These are phyloP conservation scores for Campopleginae sp. DNA, from an alignment of 2,888 invertebrate genomes.

Conservation along the genomic window DNA sequence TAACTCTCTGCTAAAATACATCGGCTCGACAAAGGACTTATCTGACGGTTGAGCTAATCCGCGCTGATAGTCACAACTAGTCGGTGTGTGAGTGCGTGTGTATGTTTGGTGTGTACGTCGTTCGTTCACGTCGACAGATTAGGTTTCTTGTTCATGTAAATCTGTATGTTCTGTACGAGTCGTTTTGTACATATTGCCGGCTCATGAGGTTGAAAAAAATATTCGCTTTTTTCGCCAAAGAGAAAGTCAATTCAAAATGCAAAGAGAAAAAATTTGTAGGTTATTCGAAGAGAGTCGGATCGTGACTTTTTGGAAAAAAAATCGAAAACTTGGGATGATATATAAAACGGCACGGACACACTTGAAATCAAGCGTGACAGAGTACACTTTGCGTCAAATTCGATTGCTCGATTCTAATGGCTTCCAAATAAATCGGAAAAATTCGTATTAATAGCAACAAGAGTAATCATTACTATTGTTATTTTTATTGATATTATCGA, in stretches of 20 bases:
- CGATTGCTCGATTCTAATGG: background rate
- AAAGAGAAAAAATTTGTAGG: background rate
- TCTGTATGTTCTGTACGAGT: background rate
- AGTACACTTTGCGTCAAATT: background rate
- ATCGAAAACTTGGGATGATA: background rate
- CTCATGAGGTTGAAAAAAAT: background rate
- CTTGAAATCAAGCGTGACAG: background rate
- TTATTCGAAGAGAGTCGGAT: background rate
- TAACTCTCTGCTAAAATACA: constrained; percentile 26
- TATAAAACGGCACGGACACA: background rate
- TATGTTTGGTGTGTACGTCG: background rate
- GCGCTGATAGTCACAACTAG: constrained; percentile 12
- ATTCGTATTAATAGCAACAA: background rate
- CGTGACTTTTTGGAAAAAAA: background rate
- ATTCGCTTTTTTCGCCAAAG: background rate
- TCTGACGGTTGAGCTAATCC: constrained; percentile 47
- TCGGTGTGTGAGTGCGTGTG: too few relatives aligned
- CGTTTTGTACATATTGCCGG: background rate
- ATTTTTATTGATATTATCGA: too few relatives aligned
- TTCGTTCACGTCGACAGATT: background rate
- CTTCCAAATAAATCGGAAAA: background rate
- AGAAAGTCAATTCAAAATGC: constrained; percentile 1
- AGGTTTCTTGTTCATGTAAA: constrained; percentile 3
- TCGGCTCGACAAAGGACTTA: constrained; percentile 58
- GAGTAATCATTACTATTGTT: background rate